Percentiles rank a stretch among this genome's conserved stretches.
These are phyloP conservation scores for Sepioteuthis lessoniana DNA, from an alignment of 2,888 invertebrate species.

Conservation along the genomic window DNA sequence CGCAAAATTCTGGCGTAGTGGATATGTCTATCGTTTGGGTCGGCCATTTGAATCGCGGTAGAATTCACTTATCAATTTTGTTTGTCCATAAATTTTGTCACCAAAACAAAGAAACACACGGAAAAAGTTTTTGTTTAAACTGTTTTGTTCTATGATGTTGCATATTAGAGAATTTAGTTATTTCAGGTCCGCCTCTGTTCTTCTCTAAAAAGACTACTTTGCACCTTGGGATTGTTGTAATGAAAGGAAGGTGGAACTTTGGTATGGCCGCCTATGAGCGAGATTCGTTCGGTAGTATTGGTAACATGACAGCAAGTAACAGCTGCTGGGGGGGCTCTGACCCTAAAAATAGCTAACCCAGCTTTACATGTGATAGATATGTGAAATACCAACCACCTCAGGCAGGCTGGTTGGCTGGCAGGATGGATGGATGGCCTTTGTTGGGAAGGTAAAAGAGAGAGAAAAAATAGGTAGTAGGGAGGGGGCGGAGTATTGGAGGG, in stretches of 20 bases:
- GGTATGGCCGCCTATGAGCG: not conserved
- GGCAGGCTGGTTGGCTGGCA: not conserved
- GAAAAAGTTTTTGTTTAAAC: too few species aligned
- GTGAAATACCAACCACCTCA: constrained; percentile 23
- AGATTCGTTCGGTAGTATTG: not conserved
- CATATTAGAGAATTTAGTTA: too few species aligned
- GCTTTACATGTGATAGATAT: constrained; percentile 33
- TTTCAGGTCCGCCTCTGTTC: too few species aligned
- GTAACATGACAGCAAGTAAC: not conserved
- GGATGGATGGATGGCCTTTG: not conserved
- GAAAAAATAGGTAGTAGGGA: not conserved
- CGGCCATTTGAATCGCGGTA: too few species aligned
- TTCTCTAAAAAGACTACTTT: not conserved
- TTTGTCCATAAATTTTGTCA: too few species aligned
- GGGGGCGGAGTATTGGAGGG: too few species aligned
- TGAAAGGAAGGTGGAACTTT: not conserved
- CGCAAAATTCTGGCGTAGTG: too few species aligned
- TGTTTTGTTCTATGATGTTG: too few species aligned
- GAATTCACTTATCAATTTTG: too few species aligned
- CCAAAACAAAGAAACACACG: too few species aligned
- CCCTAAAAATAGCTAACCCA: constrained; percentile 1
- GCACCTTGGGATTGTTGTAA: not conserved
- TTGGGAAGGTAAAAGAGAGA: not conserved
- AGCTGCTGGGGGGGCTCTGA: not conserved
- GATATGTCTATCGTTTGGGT: too few species aligned